phyloP scores from a whole-genome alignment of 2,113 vertebrate genomes.

The Candoia aspera region DNA sequence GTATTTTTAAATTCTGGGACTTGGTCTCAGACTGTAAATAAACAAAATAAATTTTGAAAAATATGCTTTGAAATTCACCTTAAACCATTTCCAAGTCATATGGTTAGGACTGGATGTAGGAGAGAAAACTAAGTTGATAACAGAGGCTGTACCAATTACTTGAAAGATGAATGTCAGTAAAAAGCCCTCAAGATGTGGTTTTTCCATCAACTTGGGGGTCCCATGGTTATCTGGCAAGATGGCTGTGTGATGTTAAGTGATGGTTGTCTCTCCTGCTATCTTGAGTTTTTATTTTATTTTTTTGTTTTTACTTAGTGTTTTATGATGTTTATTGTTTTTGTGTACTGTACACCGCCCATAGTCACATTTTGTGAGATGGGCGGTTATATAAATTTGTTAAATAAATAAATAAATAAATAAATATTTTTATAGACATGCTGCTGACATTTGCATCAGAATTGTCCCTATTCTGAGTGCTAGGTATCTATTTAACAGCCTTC shows the following conservation, averaged over 20 bases:
- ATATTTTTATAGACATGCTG: constrained; percentile 13
- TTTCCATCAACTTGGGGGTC: not conserved
- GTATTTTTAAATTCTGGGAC: not conserved
- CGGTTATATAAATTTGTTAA: not conserved
- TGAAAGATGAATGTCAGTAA: constrained; percentile 44
- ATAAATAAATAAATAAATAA: not conserved
- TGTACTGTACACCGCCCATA: too few relatives aligned
- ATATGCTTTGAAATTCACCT: not conserved
- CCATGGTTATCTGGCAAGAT: not conserved
- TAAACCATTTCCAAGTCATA: not conserved
- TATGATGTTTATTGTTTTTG: too few relatives aligned
- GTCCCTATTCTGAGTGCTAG: constrained; percentile 37
- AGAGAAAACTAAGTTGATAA: constrained; percentile 44
- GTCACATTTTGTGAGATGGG: not conserved
- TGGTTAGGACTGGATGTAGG: not conserved
- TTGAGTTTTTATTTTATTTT: not conserved
- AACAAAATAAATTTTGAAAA: not conserved
- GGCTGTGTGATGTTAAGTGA: not conserved
- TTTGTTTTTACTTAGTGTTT: not conserved
- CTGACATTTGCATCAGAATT: constrained; percentile 34
- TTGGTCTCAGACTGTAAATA: not conserved
- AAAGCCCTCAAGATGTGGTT: not conserved
- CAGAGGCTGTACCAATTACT: constrained; percentile 19
- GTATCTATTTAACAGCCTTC: constrained; percentile 53
- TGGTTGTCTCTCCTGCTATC: not conserved